Evolutionary conservation across 1,140 invertebrate species (phyloP).

Genomic region (Acromyrmex charruanus): DNA sequence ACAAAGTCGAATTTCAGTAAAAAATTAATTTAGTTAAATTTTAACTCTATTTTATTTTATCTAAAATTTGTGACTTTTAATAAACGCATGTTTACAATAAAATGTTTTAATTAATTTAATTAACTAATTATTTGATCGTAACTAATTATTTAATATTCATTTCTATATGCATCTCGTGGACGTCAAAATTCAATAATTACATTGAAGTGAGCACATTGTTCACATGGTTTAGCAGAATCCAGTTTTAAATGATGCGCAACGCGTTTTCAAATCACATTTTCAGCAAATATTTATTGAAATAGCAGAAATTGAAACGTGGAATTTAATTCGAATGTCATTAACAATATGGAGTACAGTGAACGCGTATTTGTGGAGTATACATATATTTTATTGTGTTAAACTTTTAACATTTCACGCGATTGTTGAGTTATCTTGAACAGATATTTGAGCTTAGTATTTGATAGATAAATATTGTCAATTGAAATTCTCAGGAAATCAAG

Average conservation of each 20-base stretch:
- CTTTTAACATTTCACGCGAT: conserved; percentile 25
- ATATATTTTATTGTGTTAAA: background rate
- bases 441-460: conserved; percentile 4
- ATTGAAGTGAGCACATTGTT: background rate
- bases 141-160: background rate
- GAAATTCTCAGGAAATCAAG: background rate
- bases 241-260: background rate
- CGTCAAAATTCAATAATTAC: background rate
- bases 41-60: background rate
- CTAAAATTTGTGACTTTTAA: background rate
- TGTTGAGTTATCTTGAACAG: conserved; percentile 13
- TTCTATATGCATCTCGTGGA: background rate
- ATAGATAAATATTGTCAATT: conserved; percentile 2
- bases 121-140: no score
- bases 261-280: background rate
- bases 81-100: background rate
- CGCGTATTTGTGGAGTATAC: background rate
- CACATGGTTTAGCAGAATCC: background rate
- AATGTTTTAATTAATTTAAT: background rate
- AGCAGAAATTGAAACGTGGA: background rate
- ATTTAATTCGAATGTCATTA: background rate
- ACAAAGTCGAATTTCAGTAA: background rate
- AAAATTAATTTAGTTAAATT: background rate
- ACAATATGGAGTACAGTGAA: background rate
- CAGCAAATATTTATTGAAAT: background rate